Base-by-base conservation (phyloP, 2,888 invertebrate species). In the Cremastobaeus sp. region DNA sequence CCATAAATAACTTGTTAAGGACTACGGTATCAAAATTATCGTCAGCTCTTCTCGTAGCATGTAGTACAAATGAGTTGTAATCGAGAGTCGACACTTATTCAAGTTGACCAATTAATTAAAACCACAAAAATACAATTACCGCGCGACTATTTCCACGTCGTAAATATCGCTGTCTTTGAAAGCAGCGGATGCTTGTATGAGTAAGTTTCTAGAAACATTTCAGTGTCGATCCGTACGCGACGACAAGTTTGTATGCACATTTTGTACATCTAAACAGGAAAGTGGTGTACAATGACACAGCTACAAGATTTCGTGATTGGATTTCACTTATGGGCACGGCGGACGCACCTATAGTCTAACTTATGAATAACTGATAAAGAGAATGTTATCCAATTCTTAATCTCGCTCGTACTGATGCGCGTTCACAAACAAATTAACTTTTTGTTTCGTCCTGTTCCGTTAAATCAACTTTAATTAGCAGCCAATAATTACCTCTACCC, bases 281-380 rank as follows among this genome's bases (percentile, higher is more conserved):
- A 60, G 37, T 59, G 15, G 35, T 62, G 60, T 70, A 59, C 48
- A 60, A 70, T 70, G 70, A 70, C 70, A 62, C 37, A 54, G 70
- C 70, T 41, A 55, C 48, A 34, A 62, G 60, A 70, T 62, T 70
- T 70, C 55, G 60, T 70, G 70, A 70, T 54, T 62, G 70, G 62
- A 55, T 70, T 70, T 70, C 70, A 62, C 48, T 70, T 62, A 55
- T 70, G 62, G 70, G 70, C 70, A 34, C 70, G 62, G 70, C 62
- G 43, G 62, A 70, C 70, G 55, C 70, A 28, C 70, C 70, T n/a
- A n/a, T 70, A 70, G 62, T 55, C 35, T 52, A 55, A 62, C 70
- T 62, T 70, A 55, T 70, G 69, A 69, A 69, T 69, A 69, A 69
- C 69, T 69, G 69, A 69, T 69, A 69, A 62, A 62, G 55, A 54